Conservation (phyloP, 2,888 invertebrate species). For the Lithophane ornitopus region DNA sequence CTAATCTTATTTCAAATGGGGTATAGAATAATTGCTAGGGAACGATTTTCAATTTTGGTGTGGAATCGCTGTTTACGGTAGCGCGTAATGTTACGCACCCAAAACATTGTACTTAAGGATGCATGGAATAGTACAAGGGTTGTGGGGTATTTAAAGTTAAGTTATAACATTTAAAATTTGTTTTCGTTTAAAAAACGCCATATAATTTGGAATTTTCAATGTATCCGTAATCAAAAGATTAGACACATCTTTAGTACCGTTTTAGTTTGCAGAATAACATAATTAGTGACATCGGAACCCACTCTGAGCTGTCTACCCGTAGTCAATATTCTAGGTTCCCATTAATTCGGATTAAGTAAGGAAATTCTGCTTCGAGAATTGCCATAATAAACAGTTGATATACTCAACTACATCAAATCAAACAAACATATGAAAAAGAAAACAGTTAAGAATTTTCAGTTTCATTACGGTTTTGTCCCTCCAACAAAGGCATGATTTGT, state of each 20-base stretch:
- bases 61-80: not conserved
- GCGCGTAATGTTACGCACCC: not conserved
- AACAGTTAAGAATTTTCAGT: conserved; percentile 1
- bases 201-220: not conserved
- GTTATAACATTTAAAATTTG: not conserved
- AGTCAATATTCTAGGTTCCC: not conserved
- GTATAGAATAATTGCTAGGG: not conserved
- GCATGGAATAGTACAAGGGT: not conserved
- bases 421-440: conserved; percentile 8
- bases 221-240: not conserved
- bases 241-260: not conserved
- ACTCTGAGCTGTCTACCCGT: not conserved
- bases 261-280: not conserved
- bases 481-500: conserved; percentile 38
- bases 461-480: conserved; percentile 9
- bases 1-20: no score
- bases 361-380: not conserved
- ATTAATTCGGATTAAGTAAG: not conserved
- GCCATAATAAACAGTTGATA: not conserved
- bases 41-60: not conserved
- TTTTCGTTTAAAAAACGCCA: not conserved
- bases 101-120: not conserved
- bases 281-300: not conserved
- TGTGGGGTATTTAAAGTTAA: not conserved
- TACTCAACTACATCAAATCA: not conserved